Base-by-base conservation (phyloP, 2,113 vertebrate species). In the Macquaria australasica region DNA sequence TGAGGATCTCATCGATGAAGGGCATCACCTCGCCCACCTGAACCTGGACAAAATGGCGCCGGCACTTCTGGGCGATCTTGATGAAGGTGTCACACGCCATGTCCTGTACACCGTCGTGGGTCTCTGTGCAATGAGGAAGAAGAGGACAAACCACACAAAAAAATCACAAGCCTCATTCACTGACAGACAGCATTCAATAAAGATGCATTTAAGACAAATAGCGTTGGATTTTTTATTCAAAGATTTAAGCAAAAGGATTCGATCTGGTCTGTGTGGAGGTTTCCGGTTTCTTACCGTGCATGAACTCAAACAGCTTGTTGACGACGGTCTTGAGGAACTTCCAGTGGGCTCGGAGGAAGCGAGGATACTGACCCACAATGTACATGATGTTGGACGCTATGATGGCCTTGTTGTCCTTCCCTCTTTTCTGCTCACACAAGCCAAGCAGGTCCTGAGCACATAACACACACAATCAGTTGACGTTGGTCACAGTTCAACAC, bases 311-410 rank as follows among this genome's bases (percentile, higher is more conserved):
- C 2, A 99, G 94, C 90, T 99, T 99, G 96, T 98, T 99, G 90
- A 99, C 98, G 18, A 99, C 98, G 0, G 98, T 98, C 94, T 99
- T 99, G 90, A 99, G 95, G 95, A 99, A 99, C 78, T 99, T 99
- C 98, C 98, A 99, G 91, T 99, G 98, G 43, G 98, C 98, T 90
- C 98, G 96, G 84, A 99, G 95, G 95, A 99, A 99, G 5, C 98
- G 96, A 70, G 98, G 98, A 87, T 99, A 99, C 92, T 99, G 98
- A 69, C 98, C 98, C 86, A 99, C 98, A 88, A 99, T 99, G 82
- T 99, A 99, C 98, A 99, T 99, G 91, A 99, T 99, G 95, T 99
- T 99, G 77, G 98, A 99, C 69, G 98, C 98, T 53, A 99, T 99
- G 92, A 99, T 99, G 89, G 98, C 98, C 95, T 99, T 99, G 87